Evolutionary conservation across 2,888 invertebrate species (phyloP).

Genomic region (Rapana venosa): DNA sequence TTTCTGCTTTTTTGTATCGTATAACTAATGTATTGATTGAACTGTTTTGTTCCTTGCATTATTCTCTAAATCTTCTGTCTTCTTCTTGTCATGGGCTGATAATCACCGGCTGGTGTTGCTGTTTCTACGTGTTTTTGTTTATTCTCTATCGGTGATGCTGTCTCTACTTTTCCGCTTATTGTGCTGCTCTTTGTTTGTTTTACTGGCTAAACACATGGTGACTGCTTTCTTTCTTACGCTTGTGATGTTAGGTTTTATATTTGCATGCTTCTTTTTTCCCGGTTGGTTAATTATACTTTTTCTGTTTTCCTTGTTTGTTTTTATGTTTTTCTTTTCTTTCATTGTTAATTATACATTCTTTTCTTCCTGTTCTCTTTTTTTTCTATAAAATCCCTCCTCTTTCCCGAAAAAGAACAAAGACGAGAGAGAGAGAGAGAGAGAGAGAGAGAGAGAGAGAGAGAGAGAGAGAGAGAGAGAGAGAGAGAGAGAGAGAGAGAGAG

Average conservation of each 20-base stretch:
- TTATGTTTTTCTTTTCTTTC: neutral
- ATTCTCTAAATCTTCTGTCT: neutral
- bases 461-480: neutral
- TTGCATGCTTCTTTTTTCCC: neutral
- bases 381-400: too few relatives aligned
- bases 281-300: neutral
- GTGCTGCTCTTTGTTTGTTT: neutral
- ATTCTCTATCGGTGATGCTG: neutral
- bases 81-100: neutral
- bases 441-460: constrained; percentile 11
- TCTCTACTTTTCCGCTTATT: neutral
- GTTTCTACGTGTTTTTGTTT: neutral
- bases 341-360: neutral
- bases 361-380: neutral
- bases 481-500: constrained; percentile 12
- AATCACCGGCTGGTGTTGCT: neutral
- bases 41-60: neutral
- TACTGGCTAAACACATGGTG: neutral
- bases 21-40: neutral
- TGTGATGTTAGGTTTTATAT: neutral
- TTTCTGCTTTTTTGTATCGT: neutral
- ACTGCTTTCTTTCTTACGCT: neutral
- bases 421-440: neutral
- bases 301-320: neutral
- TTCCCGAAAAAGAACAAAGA: too few relatives aligned